A percentile compares a stretch with the other conserved stretches of the same genome.
These are phyloP conservation scores for Paramormyrops kingsleyae DNA, from an alignment of 2,113 vertebrate species.

Conservation along the genomic window DNA sequence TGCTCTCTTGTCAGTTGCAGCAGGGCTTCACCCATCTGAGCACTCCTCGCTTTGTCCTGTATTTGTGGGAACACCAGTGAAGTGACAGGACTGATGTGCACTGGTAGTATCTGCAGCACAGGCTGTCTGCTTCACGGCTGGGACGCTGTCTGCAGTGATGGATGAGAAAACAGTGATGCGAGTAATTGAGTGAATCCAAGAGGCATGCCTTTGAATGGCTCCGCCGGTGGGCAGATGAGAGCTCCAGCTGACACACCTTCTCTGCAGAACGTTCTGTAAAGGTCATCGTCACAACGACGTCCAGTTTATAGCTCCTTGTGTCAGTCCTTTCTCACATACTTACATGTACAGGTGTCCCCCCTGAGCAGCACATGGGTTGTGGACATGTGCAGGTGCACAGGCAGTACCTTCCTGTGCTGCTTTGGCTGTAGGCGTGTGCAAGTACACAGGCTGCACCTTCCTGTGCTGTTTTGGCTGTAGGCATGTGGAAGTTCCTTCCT, in stretches of 20 bases:
- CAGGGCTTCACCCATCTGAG: background rate
- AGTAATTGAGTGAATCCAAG: background rate
- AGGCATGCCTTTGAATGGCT: background rate
- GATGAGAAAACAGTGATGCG: background rate
- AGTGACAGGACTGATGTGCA: background rate
- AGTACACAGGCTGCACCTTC: too few species aligned
- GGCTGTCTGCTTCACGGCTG: background rate
- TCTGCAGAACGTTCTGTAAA: background rate
- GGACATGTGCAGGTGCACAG: background rate
- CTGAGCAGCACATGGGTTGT: background rate
- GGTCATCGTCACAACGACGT: background rate
- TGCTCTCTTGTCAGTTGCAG: background rate
- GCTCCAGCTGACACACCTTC: background rate
- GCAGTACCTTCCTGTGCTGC: too few species aligned
- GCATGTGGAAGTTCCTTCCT: too few species aligned
- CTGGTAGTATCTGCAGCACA: background rate
- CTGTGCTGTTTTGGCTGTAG: too few species aligned
- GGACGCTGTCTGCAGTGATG: background rate
- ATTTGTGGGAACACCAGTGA: background rate
- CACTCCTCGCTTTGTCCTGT: too few species aligned
- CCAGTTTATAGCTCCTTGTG: background rate
- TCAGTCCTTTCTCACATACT: background rate
- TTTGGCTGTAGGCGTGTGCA: too few species aligned
- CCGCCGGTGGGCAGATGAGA: too few species aligned
- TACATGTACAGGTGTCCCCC: background rate